These are phyloP conservation scores for Schizothorax lantsangensis DNA, from an alignment of 2,797 vertebrate species.

Conservation along the genomic window DNA sequence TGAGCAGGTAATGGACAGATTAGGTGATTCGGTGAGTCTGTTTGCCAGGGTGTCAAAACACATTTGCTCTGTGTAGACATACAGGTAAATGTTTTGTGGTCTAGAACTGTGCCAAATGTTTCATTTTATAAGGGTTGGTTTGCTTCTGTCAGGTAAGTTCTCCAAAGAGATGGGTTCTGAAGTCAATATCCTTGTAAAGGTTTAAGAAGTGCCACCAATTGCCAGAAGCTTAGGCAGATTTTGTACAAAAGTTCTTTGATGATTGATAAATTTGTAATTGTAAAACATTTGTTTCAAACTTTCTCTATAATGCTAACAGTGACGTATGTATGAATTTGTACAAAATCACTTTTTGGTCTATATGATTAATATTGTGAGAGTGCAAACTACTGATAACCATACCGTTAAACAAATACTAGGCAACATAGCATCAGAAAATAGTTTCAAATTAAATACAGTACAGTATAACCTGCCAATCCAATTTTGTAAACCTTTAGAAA, in stretches of 20 bases:
- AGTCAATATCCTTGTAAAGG: conserved; percentile 6
- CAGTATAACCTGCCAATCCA: conserved; percentile 5
- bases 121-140: conserved; percentile 12
- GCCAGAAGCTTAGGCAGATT: conserved; percentile 75
- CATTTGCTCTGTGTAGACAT: conserved; percentile 25
- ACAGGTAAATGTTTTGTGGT: conserved; percentile 23
- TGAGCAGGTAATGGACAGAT: conserved; percentile 14
- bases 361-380: conserved; percentile 73
- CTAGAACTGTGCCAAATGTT: conserved; percentile 50
- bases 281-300: conserved; percentile 58
- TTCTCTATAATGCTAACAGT: conserved; percentile 63
- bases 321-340: conserved; percentile 68
- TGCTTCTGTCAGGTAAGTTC: conserved; percentile 7
- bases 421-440: conserved; percentile 52
- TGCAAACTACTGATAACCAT: conserved; percentile 72
- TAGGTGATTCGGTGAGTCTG: conserved; percentile 44
- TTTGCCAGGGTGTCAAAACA: conserved; percentile 51
- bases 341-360: conserved; percentile 70
- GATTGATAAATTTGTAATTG: conserved; percentile 66
- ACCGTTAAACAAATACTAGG: conserved; percentile 51
- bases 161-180: conserved; percentile 28
- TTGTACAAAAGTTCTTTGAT: conserved; percentile 71
- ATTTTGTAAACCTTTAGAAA: conserved; percentile 8
- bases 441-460: conserved; percentile 5
- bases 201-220: conserved; percentile 72